A percentile compares a stretch with the other conserved stretches of the same genome.
Conservation (phyloP, 2,797 vertebrate species). For the Halcyon badia region DNA sequence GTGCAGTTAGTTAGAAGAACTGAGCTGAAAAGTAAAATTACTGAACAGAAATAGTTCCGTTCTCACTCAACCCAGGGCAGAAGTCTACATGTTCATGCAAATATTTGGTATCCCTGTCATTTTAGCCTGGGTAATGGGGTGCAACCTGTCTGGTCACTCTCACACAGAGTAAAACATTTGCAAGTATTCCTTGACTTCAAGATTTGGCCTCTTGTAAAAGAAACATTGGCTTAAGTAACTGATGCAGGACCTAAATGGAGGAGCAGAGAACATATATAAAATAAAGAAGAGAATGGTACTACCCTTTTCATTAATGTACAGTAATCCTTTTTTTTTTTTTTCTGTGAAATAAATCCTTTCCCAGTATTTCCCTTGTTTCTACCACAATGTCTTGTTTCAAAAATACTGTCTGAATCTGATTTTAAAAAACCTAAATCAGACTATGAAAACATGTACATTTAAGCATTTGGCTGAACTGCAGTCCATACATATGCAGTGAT, state of each 20-base stretch:
- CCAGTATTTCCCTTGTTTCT: background rate
- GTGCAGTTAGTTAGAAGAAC: no score
- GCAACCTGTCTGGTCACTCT: background rate
- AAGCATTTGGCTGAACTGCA: background rate
- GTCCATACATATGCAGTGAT: background rate
- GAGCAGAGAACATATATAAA: background rate
- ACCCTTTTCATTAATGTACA: background rate
- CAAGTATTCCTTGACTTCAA: background rate
- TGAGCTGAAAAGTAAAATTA: no score
- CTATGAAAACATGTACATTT: background rate
- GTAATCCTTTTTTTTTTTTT: background rate
- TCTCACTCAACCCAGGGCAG: no score
- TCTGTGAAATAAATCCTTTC: background rate
- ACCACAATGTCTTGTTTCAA: background rate
- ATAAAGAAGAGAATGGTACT: background rate
- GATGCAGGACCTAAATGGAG: background rate
- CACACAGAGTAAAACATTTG: background rate
- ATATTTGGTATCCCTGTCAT: background rate
- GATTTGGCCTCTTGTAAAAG: background rate
- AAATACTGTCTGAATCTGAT: background rate
- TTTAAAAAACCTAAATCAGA: background rate
- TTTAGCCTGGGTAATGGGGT: background rate
- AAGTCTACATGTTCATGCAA: background rate
- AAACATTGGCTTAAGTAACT: background rate
- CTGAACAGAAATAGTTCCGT: no score